Evolutionary conservation across 2,888 invertebrate genomes (phyloP).

Genomic region (Hirudinaria manillensis): DNA sequence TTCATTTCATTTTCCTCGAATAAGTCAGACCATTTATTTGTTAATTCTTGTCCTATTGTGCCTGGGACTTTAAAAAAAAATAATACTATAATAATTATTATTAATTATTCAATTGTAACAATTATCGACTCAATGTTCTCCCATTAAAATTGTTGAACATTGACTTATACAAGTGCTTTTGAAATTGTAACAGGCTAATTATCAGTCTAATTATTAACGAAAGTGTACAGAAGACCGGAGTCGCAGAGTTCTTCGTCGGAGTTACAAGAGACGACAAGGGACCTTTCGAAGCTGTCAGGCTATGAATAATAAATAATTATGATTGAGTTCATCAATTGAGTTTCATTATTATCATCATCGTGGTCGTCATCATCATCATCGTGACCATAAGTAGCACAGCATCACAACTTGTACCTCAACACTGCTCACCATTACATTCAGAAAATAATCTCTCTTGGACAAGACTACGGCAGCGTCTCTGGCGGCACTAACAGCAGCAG

Average conservation of each 20-base stretch:
- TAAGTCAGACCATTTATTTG: no score
- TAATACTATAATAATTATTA: no score
- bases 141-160: background rate
- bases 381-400: background rate
- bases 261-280: conserved; percentile 85
- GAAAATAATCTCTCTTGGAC: background rate
- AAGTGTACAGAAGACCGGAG: conserved; percentile 73
- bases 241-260: conserved; percentile 81
- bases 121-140: no score
- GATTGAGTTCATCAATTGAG: background rate
- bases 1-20: no score
- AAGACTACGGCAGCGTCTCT: background rate
- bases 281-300: conserved; percentile 77
- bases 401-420: background rate
- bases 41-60: no score
- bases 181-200: conserved; percentile 54
- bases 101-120: no score
- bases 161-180: no score
- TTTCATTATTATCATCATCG: conserved; percentile 21
- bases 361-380: background rate
- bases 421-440: background rate
- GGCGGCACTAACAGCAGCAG: conserved; percentile 70
- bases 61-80: no score
- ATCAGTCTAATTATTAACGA: conserved; percentile 81
- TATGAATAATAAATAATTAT: no score